Evolutionary conservation across 2,113 vertebrate species (phyloP).

Genomic region (Carassius auratus): DNA sequence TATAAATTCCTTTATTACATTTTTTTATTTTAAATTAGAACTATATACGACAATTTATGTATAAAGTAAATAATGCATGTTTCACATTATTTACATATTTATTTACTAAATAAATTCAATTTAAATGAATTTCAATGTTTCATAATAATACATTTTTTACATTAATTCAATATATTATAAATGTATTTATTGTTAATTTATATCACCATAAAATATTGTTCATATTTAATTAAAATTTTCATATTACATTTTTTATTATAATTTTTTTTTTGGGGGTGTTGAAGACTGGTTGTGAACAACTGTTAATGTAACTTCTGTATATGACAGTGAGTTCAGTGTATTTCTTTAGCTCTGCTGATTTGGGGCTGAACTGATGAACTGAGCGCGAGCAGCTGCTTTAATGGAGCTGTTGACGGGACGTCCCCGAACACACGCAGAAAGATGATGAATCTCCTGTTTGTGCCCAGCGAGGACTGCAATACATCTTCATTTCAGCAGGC

Average conservation of each 20-base stretch:
- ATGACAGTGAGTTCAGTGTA: too few relatives aligned
- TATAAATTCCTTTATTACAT: too few relatives aligned
- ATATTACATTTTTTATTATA: not conserved
- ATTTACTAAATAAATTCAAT: too few relatives aligned
- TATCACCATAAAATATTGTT: not conserved
- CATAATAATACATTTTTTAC: too few relatives aligned
- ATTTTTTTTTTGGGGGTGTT: not conserved
- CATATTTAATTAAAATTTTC: not conserved
- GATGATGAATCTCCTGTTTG: conserved; percentile 70
- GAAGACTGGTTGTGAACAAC: not conserved
- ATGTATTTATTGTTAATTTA: too few relatives aligned
- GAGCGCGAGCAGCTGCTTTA: conserved; percentile 66
- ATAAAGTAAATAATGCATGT: too few relatives aligned
- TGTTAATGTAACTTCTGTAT: not conserved
- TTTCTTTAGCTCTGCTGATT: not conserved
- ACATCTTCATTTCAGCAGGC: conserved; percentile 75
- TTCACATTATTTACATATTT: too few relatives aligned
- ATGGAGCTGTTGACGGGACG: conserved; percentile 63
- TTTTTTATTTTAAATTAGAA: too few relatives aligned
- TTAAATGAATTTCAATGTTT: too few relatives aligned
- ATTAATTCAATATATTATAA: too few relatives aligned
- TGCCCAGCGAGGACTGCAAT: conserved; percentile 71
- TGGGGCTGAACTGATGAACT: not conserved
- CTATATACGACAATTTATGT: too few relatives aligned
- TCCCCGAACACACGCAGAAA: conserved; percentile 35